Evolutionary conservation across 1,140 invertebrate genomes (phyloP), one percentile per base, ranked within the genome.

Genomic region (Harpegnathos saltator): DNA sequence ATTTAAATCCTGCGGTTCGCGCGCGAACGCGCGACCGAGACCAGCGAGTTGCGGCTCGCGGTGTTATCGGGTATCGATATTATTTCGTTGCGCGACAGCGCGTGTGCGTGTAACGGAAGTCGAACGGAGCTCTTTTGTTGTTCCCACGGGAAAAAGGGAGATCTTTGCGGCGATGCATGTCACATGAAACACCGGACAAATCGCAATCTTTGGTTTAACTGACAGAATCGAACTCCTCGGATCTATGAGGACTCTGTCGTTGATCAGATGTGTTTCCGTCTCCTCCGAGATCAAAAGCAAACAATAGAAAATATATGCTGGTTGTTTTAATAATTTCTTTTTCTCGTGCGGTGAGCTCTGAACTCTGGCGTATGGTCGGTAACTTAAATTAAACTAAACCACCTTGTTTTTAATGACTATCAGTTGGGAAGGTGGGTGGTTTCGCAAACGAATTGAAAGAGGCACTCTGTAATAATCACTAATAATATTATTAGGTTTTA

Each of bases 1-100:
- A 93, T 93, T 93, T 93, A 93, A 92, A 93, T 93, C 91, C 85
- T 89, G 91, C 85, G 91, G 90, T 89, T 88, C 78, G 78, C 85
- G 78, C 85, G 85, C 38, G 91, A 91, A 91, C 89, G 85, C 85
- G 59, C n/a, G n/a, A n/a, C 58, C 58, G 65, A 85, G 54, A 85
- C 69, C 80, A 62, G 81, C 68, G 85, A 83, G 63, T 63, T 71
- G 81, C 38, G 71, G 54, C 65, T 73, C 83, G 68, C 58, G 71
- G 85, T 90, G 88, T 89, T 90, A 89, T 89, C 87, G 89, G 82
- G 82, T 89, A 91, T 91, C 88, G 90, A 89, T 89, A 89, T 91
- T 91, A 90, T 91, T 92, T 91, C 90, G 91, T 91, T 74, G 50
- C 59, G 33, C 17, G 33, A 26, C 44, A 56, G 33, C 26, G 59